Base-by-base conservation (phyloP, 2,113 vertebrate genomes). In the Antigone vipio region DNA sequence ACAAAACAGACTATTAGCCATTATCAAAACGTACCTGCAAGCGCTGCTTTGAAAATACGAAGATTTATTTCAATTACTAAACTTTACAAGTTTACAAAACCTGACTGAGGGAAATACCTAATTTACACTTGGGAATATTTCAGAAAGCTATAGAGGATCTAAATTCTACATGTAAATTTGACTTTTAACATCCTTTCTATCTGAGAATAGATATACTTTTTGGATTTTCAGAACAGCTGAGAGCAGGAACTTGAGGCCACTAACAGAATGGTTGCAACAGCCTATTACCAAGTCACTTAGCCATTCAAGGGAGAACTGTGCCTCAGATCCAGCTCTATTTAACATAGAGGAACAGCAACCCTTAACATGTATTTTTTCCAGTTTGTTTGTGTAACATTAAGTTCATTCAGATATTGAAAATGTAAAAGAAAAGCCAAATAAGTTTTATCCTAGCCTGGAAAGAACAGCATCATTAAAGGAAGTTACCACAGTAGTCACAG, bases 381-480 rank as follows among this genome's bases (percentile, higher is more conserved):
- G n/a, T n/a, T n/a, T n/a, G n/a, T n/a, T n/a, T n/a, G n/a, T n/a
- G n/a, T n/a, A n/a, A n/a, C 7, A n/a, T 66, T 8, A 58, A 32
- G 26, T 16, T 78, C 55, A 92, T 67, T 91, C 56, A 87, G 47
- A 52, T 81, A 74, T 4, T 71, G 64, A 91, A 95, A 91, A 81
- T 4, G 18, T 77, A 67, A 88, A 68, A 85, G 55, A 92, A 95
- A 94, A 92, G n/a, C 44, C 73, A 94, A 95, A 66, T 35, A 92
- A 74, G 26, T 72, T 89, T 87, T 84, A 87, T 77, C 68, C 52
- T 9, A 84, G 80, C 27, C 87, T 94, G 95, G 94, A 95, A 96
- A 89, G 84, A 92, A 95, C 73, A 89, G 62, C 76, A 68, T 81
- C 80, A 91, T 27, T 91, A 89, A 83, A 87, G 73, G 80, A 95